Base-by-base conservation (phyloP, 2,113 vertebrate species). In the Panthera tigris region DNA sequence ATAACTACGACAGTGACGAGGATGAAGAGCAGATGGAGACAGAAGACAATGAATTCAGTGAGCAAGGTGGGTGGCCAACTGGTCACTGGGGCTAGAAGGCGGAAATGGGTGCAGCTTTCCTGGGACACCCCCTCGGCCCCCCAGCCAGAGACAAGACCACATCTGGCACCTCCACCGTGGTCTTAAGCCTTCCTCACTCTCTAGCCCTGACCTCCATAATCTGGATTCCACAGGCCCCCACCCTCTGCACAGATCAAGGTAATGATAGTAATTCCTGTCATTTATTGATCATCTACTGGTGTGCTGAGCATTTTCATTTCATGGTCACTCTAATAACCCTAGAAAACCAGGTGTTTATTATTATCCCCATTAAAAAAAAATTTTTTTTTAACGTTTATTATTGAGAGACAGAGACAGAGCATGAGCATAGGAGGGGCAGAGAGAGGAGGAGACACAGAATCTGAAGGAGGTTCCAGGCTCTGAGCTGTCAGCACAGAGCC, bases 11-110 rank as follows among this genome's bases (percentile, higher is more conserved):
- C 52, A 99, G 98, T 0, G 99, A 99, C 1, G 99, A 99, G 31
- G 98, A 99, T 0, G 99, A 99, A 41, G 99, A 99, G 8, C 99
- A 99, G 45, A 99, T 99, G 99, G 99, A 99, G 96, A 98, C 99
- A 0, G 99, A 99, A 95, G 99, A 99, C 18, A 99, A 98, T 18
- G 99, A 99, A 3, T 99, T 99, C 97, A 99, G 99, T 97, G 99
- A 99, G 97, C 99, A 99, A 99, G 99, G 99, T 99, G 73, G 74
- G 97, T 96, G 95, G 83, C 93, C 95, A 86, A 0, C 45, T 23
- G 36, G 14, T 84, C 12, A 4, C 4, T 4, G 21, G 61, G 15
- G 61, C 41, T 36, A n/a, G 50, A n/a, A 65, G 66, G 39, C 14
- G 16, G 39, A 18, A 50, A 5, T 13, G n/a, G 29, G 13, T 61